Base-by-base conservation (phyloP, 2,888 invertebrate genomes). In the Microplitis deprimator region DNA sequence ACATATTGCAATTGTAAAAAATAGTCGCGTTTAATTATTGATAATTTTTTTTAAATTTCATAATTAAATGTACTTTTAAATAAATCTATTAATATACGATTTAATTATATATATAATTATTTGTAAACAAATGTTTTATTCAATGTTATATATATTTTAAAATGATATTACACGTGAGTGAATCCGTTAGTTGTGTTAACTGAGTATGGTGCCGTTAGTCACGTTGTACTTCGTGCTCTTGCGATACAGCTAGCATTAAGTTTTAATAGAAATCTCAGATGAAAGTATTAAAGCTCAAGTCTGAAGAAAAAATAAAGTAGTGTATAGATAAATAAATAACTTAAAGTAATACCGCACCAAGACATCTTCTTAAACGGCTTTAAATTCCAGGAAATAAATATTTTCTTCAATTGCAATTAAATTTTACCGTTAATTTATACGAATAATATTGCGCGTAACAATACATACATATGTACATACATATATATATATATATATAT, bases 131-230 rank as follows among this genome's bases (percentile, higher is more conserved):
- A 50, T 50, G 2, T 50, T 50, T 3, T 13, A 13, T 13, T 13
- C 50, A 50, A 50, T 50, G 13, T 50, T 50, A 50, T 5, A 50
- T 50, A 50, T 8, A 50, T 50, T 50, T 50, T 50, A 10, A 50
- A 50, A 50, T 5, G 4, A 50, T 50, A 50, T 50, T 50, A 50
- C 70, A 60, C 60, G 38, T 29, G 29, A 17, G 59, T 50, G 29
- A 20, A 59, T 29, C 60, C 50, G 70, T 70, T 70, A 70, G 20
- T 17, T 59, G 50, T 20, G 70, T 70, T 70, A 50, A 29, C 50
- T 50, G 70, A 70, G 70, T 59, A 17, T 50, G 59, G 29, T 70
- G 59, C 70, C 70, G 70, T 70, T 70, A 70, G 20, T 70, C 70
- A 70, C 59, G 70, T 50, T 29, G 10, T 13, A 38, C 20, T 70